A percentile compares a stretch with the other conserved stretches of the same genome.
These are phyloP conservation scores for Vanacampus margaritifer DNA, from an alignment of 2,113 vertebrate genomes.

Conservation along the genomic window DNA sequence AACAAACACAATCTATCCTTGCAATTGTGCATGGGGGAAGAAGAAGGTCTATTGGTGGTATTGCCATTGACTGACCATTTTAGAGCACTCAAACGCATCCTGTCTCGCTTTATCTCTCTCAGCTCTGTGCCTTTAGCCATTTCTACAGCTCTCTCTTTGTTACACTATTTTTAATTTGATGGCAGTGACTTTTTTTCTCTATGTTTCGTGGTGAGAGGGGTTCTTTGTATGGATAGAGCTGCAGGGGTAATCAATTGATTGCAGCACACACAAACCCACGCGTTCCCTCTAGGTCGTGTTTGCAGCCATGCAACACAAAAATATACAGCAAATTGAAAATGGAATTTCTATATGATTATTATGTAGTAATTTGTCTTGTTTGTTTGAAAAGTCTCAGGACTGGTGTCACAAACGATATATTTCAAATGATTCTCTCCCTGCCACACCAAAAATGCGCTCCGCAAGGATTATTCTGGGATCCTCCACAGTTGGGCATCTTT, in stretches of 20 bases:
- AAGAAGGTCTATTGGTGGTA: constrained; percentile 28
- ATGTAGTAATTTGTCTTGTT: no score
- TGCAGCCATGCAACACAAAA: no score
- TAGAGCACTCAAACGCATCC: constrained; percentile 21
- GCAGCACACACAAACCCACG: constrained; percentile 23
- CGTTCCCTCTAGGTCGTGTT: not conserved
- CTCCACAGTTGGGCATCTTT: no score
- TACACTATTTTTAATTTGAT: constrained; percentile 34
- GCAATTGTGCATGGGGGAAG: constrained; percentile 24
- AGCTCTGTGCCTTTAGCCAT: constrained; percentile 6
- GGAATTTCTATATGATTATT: no score
- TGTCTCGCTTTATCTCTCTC: not conserved
- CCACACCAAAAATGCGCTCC: no score
- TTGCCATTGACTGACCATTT: constrained; percentile 36
- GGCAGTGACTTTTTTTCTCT: constrained; percentile 31
- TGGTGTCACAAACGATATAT: no score
- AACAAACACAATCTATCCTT: constrained; percentile 9
- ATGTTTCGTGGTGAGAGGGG: constrained; percentile 35
- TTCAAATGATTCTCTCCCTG: no score
- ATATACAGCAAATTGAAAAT: no score
- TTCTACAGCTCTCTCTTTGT: constrained; percentile 7
- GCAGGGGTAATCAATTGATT: constrained; percentile 63
- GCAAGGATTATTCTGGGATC: no score
- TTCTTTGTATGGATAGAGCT: constrained; percentile 36
- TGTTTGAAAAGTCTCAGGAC: no score